Base-by-base conservation (phyloP, 2,113 vertebrate species). In the Promerops cafer region DNA sequence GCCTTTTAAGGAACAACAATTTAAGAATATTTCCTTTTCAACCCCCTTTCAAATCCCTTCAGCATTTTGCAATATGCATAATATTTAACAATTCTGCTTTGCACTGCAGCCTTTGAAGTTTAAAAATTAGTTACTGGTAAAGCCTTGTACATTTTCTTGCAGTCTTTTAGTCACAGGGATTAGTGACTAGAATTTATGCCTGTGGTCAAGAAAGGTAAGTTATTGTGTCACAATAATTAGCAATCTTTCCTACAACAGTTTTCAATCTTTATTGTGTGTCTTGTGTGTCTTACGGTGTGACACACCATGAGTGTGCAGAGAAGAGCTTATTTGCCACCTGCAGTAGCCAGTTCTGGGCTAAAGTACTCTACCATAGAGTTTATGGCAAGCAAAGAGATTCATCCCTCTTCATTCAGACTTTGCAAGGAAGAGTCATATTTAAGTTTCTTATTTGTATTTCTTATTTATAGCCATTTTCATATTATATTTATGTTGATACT, bases 21-120 rank as follows among this genome's bases (percentile, higher is more conserved):
- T 97, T 78, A 84, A 93, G 96, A 96, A 95, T 89, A 86, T 93
- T 97, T 97, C 97, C 91, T 97, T 96, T 96, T 96, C 94, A 96
- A 93, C 77, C 54, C 65, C 21, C 93, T 96, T 96, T 97, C 56
- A 90, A 78, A 35, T 71, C 63, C 88, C 80, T 94, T 97, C 93
- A 96, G 83, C 70, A 0, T 97, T 97, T 97, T 95, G 94, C 96
- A 97, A 90, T 93, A 86, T 50, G 57, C 87, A 85, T 94, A 90
- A 91, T 68, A 75, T 93, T 89, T 87, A 83, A 75, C 65, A 87
- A 85, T 89, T 82, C 50, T 76, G 65, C 61, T 81, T 89, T 82
- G 49, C 81, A 37, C 37, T 83, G 68, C 45, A 83, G 63, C 75
- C 87, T 96, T 97, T 95, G 95, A 96, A 96, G 91, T 70, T 72